Percentiles rank a stretch among this genome's conserved stretches.
phyloP scores from a whole-genome alignment of 2,113 vertebrate genomes.

The Corythaixoides concolor region DNA sequence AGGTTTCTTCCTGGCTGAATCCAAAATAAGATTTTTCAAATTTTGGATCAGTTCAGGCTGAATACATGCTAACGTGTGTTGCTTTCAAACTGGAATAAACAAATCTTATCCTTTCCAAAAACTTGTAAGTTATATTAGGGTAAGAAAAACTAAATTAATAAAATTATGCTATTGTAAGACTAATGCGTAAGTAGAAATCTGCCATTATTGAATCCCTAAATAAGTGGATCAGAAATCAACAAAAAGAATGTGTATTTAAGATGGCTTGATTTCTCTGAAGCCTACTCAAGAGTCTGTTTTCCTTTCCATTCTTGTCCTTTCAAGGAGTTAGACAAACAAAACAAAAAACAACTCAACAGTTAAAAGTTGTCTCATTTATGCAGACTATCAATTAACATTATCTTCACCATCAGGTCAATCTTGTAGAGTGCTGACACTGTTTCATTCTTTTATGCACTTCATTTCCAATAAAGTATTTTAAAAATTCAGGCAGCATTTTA shows the following conservation, averaged over 20 bases:
- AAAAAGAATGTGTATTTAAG: background rate
- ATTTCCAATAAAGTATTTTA: background rate
- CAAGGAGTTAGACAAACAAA: background rate
- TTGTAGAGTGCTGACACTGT: background rate
- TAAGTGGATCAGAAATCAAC: background rate
- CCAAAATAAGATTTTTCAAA: background rate
- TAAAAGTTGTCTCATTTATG: background rate
- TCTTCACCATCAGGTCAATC: background rate
- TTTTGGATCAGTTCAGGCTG: background rate
- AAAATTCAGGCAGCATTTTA: background rate
- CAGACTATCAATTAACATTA: background rate
- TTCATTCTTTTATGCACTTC: background rate
- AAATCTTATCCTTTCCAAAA: background rate
- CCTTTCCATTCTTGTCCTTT: background rate
- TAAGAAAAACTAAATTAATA: background rate
- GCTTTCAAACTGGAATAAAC: background rate
- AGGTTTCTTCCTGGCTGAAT: too few relatives aligned
- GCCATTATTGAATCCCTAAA: background rate
- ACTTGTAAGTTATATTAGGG: background rate
- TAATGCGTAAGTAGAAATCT: background rate
- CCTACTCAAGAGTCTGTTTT: background rate
- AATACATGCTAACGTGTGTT: background rate
- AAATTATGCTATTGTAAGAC: background rate
- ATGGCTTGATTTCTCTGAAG: background rate
- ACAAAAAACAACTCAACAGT: background rate